phyloP scores from a whole-genome alignment of 2,113 vertebrate species.

The Ia io region DNA sequence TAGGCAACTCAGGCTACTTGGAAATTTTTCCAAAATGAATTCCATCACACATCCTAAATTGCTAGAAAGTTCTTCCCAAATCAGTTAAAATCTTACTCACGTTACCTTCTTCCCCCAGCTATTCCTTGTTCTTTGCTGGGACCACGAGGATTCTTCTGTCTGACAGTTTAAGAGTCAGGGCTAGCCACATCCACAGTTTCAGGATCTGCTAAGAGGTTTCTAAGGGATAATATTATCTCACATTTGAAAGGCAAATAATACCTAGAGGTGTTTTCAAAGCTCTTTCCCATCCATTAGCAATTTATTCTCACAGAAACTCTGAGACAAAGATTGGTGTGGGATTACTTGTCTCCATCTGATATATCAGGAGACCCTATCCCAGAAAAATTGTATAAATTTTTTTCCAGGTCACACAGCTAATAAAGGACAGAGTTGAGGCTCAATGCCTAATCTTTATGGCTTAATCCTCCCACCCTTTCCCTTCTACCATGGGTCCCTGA shows the following conservation, averaged over 20 bases:
- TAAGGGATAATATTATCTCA: constrained; percentile 51
- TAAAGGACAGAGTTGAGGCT: constrained; percentile 48
- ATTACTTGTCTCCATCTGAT: constrained; percentile 54
- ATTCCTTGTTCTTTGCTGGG: not conserved
- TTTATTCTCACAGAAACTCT: constrained; percentile 65
- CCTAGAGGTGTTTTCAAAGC: constrained; percentile 55
- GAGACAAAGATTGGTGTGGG: constrained; percentile 63
- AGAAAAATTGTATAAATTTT: constrained; percentile 26
- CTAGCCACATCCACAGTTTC: not conserved
- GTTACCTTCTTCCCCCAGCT: not conserved
- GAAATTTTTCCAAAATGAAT: constrained; percentile 12
- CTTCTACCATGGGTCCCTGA: not conserved
- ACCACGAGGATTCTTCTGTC: constrained; percentile 30
- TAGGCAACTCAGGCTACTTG: not conserved
- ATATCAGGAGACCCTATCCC: constrained; percentile 34
- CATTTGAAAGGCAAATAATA: constrained; percentile 75
- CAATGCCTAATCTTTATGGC: constrained; percentile 7
- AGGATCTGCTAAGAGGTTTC: constrained; percentile 43
- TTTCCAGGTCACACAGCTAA: constrained; percentile 52
- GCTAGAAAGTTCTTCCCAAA: constrained; percentile 50
- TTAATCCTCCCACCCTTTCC: constrained; percentile 35
- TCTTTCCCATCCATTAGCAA: constrained; percentile 64
- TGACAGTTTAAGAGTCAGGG: constrained; percentile 53
- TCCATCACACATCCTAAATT: not conserved
- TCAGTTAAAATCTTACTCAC: constrained; percentile 40